Base-by-base conservation (phyloP, 2,888 invertebrate genomes). In the Campoletis raptor region DNA sequence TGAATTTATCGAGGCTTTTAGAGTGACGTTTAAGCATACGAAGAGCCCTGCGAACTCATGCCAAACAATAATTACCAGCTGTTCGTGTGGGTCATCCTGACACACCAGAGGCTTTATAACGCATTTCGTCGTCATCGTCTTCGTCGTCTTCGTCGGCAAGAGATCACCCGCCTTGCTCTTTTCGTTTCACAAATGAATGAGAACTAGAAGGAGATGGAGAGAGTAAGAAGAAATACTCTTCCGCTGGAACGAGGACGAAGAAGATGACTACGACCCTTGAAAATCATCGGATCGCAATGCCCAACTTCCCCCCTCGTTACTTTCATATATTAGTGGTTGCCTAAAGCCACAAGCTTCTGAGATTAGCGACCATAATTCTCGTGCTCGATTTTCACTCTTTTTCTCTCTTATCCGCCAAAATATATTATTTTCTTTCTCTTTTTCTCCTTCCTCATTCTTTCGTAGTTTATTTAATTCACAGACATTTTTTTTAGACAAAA, bases 361-460 rank as follows among this genome's bases (percentile, higher is more conserved):
- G 92, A 92, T 92, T 92, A 92, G 92, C 90, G 88, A 87, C 85
- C 89, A 90, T 92, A 91, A 91, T 87, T 91, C 90, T 90, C 80
- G 57, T 64, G 79, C 86, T 57, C 40, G 76, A n/a, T 48, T 42
- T 64, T 48, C 15, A 36, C 73, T 48, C 30, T 12, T 6, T 5
- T 37, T 36, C 54, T 36, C 48, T 66, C 36, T 64, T 72, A 37
- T n/a, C 42, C 74, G 37, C 61, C 37, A 30, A 30, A 57, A 79
- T 81, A 70, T 57, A 81, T 78, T 69, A 54, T 72, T 40, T 81
- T 73, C 36, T 74, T 45, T 77, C 70, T 52, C 48, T 36, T 36
- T 12, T 8, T 64, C 54, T 30, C 40, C 30, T 54, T 72, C 7
- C 36, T 30, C 12, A 37, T 70, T 24, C 1, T 57, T 57, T 24